These are phyloP conservation scores for Psittacula cyanocephala DNA, from an alignment of 2,113 vertebrate species.

Conservation along the genomic window DNA sequence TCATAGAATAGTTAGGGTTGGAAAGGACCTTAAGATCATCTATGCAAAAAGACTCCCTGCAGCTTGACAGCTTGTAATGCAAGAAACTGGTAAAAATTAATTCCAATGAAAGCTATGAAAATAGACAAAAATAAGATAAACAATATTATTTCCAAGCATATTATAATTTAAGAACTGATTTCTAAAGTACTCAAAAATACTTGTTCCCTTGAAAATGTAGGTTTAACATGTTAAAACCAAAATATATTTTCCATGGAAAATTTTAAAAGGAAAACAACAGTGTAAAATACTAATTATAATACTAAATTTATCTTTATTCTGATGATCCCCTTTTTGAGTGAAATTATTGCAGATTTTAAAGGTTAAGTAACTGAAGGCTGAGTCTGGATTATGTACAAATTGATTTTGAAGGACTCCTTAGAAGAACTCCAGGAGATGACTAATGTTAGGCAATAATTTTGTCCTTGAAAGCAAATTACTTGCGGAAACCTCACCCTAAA, in stretches of 20 bases:
- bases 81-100: background rate
- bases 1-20: too few species aligned
- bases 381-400: background rate
- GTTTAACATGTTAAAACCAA: background rate
- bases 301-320: background rate
- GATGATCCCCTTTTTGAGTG: background rate
- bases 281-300: background rate
- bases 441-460: background rate
- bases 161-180: background rate
- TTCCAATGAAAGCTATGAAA: background rate
- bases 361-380: background rate
- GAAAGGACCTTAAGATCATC: too few species aligned
- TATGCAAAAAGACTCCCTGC: background rate
- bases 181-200: background rate
- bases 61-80: background rate
- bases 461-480: background rate
- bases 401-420: background rate
- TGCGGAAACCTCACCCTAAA: background rate
- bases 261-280: background rate
- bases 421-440: background rate
- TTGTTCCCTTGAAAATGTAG: background rate
- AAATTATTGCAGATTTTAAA: conserved; percentile 12
- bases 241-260: background rate
- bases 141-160: background rate
- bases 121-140: background rate